phyloP scores from a whole-genome alignment of 1,140 invertebrate genomes.

The Helicoverpa zea region DNA sequence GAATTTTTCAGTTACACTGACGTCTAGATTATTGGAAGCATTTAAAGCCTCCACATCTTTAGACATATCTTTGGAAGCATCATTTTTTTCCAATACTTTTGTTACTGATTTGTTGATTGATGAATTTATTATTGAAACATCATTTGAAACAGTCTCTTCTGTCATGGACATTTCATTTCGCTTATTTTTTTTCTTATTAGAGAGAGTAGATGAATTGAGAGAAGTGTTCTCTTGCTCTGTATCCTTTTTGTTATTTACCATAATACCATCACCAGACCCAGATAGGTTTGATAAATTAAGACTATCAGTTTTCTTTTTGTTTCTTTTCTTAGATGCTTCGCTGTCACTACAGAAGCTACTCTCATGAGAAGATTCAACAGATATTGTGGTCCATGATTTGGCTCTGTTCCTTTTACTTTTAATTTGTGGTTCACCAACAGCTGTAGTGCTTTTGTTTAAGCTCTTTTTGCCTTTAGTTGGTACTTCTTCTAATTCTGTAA shows the following conservation, averaged over 20 bases:
- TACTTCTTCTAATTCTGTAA: slow-evolving; percentile 56
- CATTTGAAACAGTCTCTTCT: slow-evolving; percentile 6
- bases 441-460: slow-evolving; percentile 68
- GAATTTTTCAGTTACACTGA: slow-evolving; percentile 48
- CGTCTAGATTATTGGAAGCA: slow-evolving; percentile 30
- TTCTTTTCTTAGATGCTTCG: slow-evolving; percentile 67
- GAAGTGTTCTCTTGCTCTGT: slow-evolving; percentile 50
- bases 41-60: neutral
- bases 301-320: slow-evolving; percentile 47
- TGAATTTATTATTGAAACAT: slow-evolving; percentile 17
- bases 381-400: slow-evolving; percentile 69
- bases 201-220: slow-evolving; percentile 38
- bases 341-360: slow-evolving; percentile 71
- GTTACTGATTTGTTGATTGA: slow-evolving; percentile 15
- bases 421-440: slow-evolving; percentile 51
- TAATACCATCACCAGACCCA: slow-evolving; percentile 56
- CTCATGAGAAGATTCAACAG: slow-evolving; percentile 51
- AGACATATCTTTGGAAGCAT: neutral
- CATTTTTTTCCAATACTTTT: neutral
- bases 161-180: slow-evolving; percentile 38
- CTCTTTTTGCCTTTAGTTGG: slow-evolving; percentile 51
- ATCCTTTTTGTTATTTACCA: slow-evolving; percentile 37
- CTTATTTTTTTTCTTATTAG: slow-evolving; percentile 44
- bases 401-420: slow-evolving; percentile 70
- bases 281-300: slow-evolving; percentile 49